Base-by-base conservation (phyloP, 2,113 vertebrate genomes). In the Chaenocephalus aceratus region DNA sequence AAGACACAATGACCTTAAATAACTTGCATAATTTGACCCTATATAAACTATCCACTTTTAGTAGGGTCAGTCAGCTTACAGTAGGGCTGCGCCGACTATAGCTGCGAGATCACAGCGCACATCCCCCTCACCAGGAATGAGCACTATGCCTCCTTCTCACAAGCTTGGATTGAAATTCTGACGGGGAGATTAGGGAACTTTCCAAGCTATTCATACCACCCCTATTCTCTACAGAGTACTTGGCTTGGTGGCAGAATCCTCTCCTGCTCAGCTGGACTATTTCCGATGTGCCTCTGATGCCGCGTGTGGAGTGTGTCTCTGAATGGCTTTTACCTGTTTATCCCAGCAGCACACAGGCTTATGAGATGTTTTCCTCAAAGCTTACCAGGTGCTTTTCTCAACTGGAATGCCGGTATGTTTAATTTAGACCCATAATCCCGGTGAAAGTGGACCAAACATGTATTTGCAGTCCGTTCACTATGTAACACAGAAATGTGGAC, bases 311-410 rank as follows among this genome's bases (percentile, higher is more conserved):
- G 86, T 85, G 79, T 93, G 94, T 87, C 90, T 86, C 82, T 84
- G 92, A 94, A 94, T 94, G 90, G 85, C 86, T 92, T 86, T 85
- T 94, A 94, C 94, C 92, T 94, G 91, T 94, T 94, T 94, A 94
- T 93, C 93, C 91, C 91, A 78, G 80, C 87, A 91, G 88, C 91
- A 91, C 82, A 87, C 87, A 72, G 87, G 91, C 89, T 94, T 94
- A 94, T 84, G 84, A 84, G 87, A 91, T 90, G 89, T 94, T 94
- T 95, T 90, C 91, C 88, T 90, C 91, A 44, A 84, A 93, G 93
- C 91, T 93, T 94, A 94, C 90, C 86, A 80, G 90, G 85, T 89
- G 87, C 90, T 91, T 88, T 92, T 88, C 87, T 88, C 90, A 89
- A 91, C 90, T 86, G 87, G 87, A 90, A 84, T 75, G 92, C 78